Evolutionary conservation across 1,140 invertebrate genomes (phyloP).

Genomic region (Drosophila kurseongensis): DNA sequence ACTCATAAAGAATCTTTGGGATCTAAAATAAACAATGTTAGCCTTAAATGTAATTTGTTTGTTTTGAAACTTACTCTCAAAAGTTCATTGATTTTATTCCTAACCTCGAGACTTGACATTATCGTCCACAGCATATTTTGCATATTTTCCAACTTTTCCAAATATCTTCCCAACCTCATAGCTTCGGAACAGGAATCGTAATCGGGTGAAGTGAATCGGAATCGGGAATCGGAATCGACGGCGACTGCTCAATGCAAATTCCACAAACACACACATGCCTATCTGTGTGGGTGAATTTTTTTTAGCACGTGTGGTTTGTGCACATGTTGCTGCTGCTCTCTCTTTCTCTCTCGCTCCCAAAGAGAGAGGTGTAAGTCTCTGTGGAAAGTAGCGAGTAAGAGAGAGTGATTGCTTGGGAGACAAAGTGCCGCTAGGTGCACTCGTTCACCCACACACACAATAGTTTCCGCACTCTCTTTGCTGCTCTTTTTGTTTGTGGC

Average conservation of each 20-base stretch:
- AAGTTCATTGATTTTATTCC: too few species aligned
- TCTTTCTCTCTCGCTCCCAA: conserved; percentile 26
- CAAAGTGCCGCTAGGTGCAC: conserved; percentile 77
- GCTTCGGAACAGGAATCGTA: conserved; percentile 52
- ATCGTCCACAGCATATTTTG: conserved; percentile 1
- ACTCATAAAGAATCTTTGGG: too few species aligned
- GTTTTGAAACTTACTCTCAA: too few species aligned
- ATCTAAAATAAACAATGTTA: too few species aligned
- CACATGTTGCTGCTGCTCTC: conserved; percentile 76
- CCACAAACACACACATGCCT: conserved; percentile 48
- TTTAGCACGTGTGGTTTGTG: conserved; percentile 84
- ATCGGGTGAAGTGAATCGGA: conserved; percentile 43
- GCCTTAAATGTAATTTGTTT: too few species aligned
- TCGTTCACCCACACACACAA: conserved; percentile 42
- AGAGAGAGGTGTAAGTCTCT: conserved; percentile 29
- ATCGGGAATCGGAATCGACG: conserved; percentile 45
- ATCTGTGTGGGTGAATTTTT: conserved; percentile 63
- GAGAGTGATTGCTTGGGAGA: conserved; percentile 63
- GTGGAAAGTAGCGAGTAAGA: conserved; percentile 39
- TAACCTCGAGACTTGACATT: too few species aligned
- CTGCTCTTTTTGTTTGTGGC: conserved; percentile 45
- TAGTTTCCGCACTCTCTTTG: conserved; percentile 12
- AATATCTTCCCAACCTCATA: conserved; percentile 11
- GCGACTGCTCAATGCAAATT: conserved; percentile 78
- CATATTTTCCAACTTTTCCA: conserved; percentile 1